These are phyloP conservation scores for Hofmannophila pseudospretella DNA, from an alignment of 2,888 invertebrate genomes.

Conservation along the genomic window DNA sequence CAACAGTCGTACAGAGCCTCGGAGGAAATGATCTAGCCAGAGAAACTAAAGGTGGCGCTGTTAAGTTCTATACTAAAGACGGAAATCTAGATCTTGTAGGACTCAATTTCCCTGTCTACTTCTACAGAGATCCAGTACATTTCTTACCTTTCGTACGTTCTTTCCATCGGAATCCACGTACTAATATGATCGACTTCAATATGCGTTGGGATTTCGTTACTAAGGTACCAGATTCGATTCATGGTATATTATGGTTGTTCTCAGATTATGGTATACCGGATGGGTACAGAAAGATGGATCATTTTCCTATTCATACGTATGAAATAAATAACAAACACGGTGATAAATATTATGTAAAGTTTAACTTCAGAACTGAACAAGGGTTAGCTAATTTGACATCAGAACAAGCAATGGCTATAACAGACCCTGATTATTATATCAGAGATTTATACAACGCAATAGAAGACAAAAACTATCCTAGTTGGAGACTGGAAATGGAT, in stretches of 20 bases:
- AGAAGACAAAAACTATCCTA: slow-evolving; percentile 73
- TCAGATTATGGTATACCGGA: slow-evolving; percentile 93
- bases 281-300: slow-evolving; percentile 93
- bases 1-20: slow-evolving; percentile 87
- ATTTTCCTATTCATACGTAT: slow-evolving; percentile 93
- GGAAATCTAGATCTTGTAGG: slow-evolving; percentile 93
- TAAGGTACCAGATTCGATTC: slow-evolving; percentile 86
- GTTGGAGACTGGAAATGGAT: slow-evolving; percentile 54
- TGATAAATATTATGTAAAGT: slow-evolving; percentile 87
- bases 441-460: slow-evolving; percentile 92
- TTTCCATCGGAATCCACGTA: slow-evolving; percentile 93
- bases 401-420: slow-evolving; percentile 79
- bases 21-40: slow-evolving; percentile 90
- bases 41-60: slow-evolving; percentile 90
- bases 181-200: slow-evolving; percentile 87
- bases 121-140: slow-evolving; percentile 88
- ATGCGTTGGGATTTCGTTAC: slow-evolving; percentile 94
- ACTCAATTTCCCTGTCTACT: slow-evolving; percentile 91
- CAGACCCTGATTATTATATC: slow-evolving; percentile 89
- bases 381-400: slow-evolving; percentile 86
- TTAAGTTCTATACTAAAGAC: slow-evolving; percentile 94
- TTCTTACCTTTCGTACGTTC: slow-evolving; percentile 93
- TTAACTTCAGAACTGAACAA: slow-evolving; percentile 93
- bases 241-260: slow-evolving; percentile 86
- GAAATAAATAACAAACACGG: slow-evolving; percentile 87